These are phyloP conservation scores for Meloidogyne exigua DNA, from an alignment of 1,140 invertebrate genomes.

Conservation along the genomic window DNA sequence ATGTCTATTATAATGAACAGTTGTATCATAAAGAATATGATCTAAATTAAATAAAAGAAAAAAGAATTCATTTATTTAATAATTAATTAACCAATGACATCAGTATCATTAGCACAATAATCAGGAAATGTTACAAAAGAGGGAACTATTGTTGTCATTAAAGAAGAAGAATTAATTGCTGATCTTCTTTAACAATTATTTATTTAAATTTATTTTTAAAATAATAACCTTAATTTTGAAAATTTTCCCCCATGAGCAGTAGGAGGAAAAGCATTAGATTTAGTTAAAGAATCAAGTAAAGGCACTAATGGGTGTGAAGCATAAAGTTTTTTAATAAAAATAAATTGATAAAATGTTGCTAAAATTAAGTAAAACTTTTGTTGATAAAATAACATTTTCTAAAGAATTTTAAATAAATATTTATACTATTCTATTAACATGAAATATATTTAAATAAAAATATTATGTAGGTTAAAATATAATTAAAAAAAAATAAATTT, in stretches of 20 bases:
- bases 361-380: not conserved
- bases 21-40: slow-evolving; percentile 60
- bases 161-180: not conserved
- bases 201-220: not conserved
- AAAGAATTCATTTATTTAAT: not conserved
- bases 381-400: not conserved
- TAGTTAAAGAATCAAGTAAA: not conserved
- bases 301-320: not conserved
- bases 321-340: not conserved
- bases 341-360: not conserved
- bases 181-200: not conserved
- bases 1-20: slow-evolving; percentile 57
- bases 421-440: too few relatives aligned
- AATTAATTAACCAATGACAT: slow-evolving; percentile 51
- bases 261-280: not conserved
- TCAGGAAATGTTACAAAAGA: slow-evolving; percentile 29
- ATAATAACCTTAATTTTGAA: not conserved
- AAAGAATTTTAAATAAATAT: too few relatives aligned
- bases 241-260: not conserved
- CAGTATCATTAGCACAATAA: slow-evolving; percentile 62
- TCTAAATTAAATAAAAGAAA: slow-evolving; percentile 22
- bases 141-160: slow-evolving; percentile 1
- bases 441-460: too few relatives aligned
- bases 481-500: too few relatives aligned
- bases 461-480: too few relatives aligned